Percentiles rank a stretch among this genome's conserved stretches.
These are phyloP conservation scores for Silurus aristotelis DNA, from an alignment of 2,797 vertebrate species.

Conservation along the genomic window DNA sequence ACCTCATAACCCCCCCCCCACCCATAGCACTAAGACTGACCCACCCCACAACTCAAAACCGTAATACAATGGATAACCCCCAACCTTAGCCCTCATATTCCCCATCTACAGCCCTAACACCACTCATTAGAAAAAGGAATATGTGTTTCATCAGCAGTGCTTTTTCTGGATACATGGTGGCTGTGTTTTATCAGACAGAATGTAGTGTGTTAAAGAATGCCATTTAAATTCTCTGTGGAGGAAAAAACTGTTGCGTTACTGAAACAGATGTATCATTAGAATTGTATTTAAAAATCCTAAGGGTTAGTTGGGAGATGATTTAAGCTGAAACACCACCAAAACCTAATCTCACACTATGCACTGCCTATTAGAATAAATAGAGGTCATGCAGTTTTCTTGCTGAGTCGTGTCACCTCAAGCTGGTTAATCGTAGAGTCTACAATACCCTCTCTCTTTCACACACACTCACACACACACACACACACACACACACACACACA, in stretches of 20 bases:
- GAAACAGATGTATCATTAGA: neutral
- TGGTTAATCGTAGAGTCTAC: neutral
- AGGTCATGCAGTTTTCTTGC: conserved; percentile 4
- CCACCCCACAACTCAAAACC: neutral
- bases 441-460: neutral
- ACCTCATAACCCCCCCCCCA: neutral
- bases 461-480: neutral
- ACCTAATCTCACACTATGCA: neutral
- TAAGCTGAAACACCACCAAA: neutral
- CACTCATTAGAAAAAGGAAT: neutral
- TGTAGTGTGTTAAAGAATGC: neutral
- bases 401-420: neutral
- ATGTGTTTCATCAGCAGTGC: neutral
- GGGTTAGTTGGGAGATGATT: neutral
- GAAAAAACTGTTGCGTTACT: neutral
- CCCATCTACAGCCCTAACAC: no score
- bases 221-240: neutral
- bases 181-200: neutral
- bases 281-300: neutral
- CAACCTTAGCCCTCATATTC: neutral
- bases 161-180: neutral
- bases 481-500: neutral
- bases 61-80: no score
- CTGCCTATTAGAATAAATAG: neutral
- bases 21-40: neutral